phyloP scores from a whole-genome alignment of 1,140 invertebrate species.

The Galleria mellonella region DNA sequence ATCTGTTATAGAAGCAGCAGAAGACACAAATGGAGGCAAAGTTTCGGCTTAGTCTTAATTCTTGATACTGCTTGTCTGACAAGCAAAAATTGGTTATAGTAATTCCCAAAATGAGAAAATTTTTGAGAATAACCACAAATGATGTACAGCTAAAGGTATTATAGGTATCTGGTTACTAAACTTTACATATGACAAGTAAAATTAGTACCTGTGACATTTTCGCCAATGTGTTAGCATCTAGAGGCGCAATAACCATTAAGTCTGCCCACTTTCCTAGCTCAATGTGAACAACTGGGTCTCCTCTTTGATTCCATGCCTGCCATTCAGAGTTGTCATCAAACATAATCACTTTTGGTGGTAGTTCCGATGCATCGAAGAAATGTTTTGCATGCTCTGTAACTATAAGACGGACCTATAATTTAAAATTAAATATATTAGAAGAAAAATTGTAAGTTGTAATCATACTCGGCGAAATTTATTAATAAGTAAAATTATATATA shows the following conservation, averaged over 20 bases:
- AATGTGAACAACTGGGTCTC: slow-evolving; percentile 97
- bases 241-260: slow-evolving; percentile 92
- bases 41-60: too few relatives aligned
- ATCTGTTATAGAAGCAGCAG: too few relatives aligned
- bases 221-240: slow-evolving; percentile 97
- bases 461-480: too few relatives aligned
- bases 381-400: slow-evolving; percentile 90
- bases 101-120: too few relatives aligned
- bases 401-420: slow-evolving; percentile 82
- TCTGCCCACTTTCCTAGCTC: slow-evolving; percentile 98
- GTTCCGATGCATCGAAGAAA: slow-evolving; percentile 83
- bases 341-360: slow-evolving; percentile 78
- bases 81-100: too few relatives aligned
- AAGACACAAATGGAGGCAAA: too few relatives aligned
- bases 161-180: too few relatives aligned
- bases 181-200: slow-evolving; percentile 4
- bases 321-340: slow-evolving; percentile 93
- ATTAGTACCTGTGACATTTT: slow-evolving; percentile 87
- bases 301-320: slow-evolving; percentile 90
- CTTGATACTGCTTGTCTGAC: too few relatives aligned
- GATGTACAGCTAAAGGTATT: too few relatives aligned
- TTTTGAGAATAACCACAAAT: too few relatives aligned
- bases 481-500: neutral
- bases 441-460: neutral
- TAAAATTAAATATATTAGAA: neutral